phyloP scores from a whole-genome alignment of 2,113 vertebrate genomes.

The Chloropsis hardwickii region DNA sequence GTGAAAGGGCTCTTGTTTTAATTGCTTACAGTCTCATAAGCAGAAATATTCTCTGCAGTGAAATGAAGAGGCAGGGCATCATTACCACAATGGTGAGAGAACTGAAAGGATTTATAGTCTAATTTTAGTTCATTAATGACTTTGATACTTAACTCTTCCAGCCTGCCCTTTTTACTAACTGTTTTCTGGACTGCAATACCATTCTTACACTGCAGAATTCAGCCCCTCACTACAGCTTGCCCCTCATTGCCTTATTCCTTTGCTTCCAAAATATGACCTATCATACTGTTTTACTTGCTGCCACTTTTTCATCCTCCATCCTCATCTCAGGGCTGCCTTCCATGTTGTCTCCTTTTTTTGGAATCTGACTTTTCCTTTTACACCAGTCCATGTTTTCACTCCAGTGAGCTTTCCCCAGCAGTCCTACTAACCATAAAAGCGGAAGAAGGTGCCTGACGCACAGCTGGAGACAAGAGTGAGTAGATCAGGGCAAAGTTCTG shows the following conservation, averaged over 20 bases:
- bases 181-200: not conserved
- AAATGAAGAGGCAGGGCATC: not conserved
- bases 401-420: not conserved
- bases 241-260: not conserved
- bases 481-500: not conserved
- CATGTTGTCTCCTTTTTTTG: not conserved
- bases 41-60: not conserved
- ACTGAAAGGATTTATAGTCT: not conserved
- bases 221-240: not conserved
- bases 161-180: not conserved
- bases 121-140: conserved; percentile 33
- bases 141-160: not conserved
- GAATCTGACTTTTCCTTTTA: not conserved
- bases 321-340: not conserved
- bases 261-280: not conserved
- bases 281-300: not conserved
- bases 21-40: not conserved
- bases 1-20: not conserved
- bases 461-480: not conserved
- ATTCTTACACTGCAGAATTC: not conserved
- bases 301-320: not conserved
- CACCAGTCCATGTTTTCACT: not conserved
- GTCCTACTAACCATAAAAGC: not conserved
- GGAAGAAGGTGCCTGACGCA: not conserved
- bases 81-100: not conserved